Conservation (phyloP, 2,797 vertebrate species). For the Corythornis leucogaster region DNA sequence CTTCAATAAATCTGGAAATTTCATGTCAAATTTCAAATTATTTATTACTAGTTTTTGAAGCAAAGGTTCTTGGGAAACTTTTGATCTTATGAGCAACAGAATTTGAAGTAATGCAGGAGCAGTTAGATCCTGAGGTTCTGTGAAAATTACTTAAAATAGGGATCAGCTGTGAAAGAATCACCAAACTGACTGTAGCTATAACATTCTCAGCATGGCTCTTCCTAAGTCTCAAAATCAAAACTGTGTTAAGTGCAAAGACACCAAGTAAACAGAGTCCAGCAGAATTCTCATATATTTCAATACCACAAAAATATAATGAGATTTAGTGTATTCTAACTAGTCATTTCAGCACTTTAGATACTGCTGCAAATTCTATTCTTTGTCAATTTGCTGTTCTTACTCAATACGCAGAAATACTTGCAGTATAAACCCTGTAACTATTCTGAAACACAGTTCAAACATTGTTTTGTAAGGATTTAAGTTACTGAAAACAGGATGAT, state of each 20-base stretch:
- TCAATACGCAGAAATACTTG: background rate
- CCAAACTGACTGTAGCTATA: background rate
- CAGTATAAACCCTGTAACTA: background rate
- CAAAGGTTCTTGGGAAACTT: background rate
- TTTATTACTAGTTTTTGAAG: slow-evolving; percentile 2
- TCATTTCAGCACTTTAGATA: background rate
- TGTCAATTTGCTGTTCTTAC: background rate
- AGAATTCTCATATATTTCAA: background rate
- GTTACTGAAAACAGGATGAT: background rate
- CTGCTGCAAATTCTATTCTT: background rate
- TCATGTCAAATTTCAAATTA: background rate
- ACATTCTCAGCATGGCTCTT: background rate
- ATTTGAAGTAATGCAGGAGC: background rate
- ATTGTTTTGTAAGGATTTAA: background rate
- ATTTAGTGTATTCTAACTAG: background rate
- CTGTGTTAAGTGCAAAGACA: background rate
- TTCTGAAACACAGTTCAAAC: background rate
- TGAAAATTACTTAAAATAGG: background rate
- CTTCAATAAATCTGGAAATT: background rate
- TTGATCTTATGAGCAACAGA: background rate
- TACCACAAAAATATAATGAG: background rate
- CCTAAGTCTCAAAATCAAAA: background rate
- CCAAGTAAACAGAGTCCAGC: background rate
- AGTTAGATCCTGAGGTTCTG: background rate
- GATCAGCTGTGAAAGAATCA: background rate